phyloP scores from a whole-genome alignment of 2,888 invertebrate species.

The Thereva unica region DNA sequence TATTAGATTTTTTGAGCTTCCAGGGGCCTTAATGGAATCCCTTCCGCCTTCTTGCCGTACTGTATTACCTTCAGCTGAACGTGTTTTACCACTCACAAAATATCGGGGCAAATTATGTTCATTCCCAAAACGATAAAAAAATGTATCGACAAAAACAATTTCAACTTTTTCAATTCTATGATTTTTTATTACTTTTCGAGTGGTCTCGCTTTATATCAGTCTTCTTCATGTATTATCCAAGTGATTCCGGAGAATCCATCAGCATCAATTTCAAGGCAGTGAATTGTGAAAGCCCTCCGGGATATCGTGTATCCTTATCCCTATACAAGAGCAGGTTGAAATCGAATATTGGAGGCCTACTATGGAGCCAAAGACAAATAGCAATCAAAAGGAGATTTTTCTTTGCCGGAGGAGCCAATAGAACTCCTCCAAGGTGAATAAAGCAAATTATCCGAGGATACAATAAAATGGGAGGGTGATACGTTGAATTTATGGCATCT shows the following conservation, averaged over 20 bases:
- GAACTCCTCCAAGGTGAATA: constrained; percentile 34
- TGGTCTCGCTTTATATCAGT: constrained; percentile 27
- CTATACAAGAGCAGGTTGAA: constrained; percentile 7
- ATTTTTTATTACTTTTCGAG: constrained; percentile 32
- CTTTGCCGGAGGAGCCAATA: constrained; percentile 24
- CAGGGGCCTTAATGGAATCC: no score
- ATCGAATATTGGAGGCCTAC: constrained; percentile 16
- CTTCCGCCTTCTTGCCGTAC: no score
- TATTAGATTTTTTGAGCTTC: no score
- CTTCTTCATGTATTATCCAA: constrained; percentile 25
- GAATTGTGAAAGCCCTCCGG: constrained; percentile 34
- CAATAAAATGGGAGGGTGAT: constrained; percentile 19
- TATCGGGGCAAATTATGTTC: not conserved
- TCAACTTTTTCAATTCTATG: constrained; percentile 35
- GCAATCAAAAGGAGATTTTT: constrained; percentile 34
- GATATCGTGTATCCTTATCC: constrained; percentile 30
- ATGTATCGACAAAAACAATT: constrained; percentile 26
- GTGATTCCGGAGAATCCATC: constrained; percentile 31
- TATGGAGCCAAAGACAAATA: constrained; percentile 29
- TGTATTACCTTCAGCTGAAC: not conserved
- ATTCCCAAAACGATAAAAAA: constrained; percentile 10
- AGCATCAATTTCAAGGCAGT: constrained; percentile 34
- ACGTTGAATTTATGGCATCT: constrained; percentile 32
- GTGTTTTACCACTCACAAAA: not conserved
- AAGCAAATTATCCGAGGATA: constrained; percentile 30